Evolutionary conservation across 2,797 vertebrate species (phyloP).

Genomic region (Molossus molossus): DNA sequence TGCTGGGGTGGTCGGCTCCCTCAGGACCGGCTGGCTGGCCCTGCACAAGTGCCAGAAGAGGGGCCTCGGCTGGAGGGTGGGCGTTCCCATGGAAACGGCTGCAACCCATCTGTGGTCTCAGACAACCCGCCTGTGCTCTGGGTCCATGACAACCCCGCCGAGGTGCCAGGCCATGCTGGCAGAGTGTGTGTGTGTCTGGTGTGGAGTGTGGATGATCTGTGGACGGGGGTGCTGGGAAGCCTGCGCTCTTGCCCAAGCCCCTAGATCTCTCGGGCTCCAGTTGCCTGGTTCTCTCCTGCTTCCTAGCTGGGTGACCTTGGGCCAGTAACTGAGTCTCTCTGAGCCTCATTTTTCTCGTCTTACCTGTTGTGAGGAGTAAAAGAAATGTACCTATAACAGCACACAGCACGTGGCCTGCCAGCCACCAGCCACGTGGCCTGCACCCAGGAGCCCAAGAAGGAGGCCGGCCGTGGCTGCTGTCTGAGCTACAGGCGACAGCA

Average conservation of each 20-base stretch:
- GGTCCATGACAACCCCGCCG: constrained; percentile 88
- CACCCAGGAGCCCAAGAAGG: neutral
- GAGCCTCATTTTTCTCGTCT: neutral
- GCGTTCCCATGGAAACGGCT: constrained; percentile 91
- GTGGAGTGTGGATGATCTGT: constrained; percentile 86
- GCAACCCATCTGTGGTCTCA: constrained; percentile 92
- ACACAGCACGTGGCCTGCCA: neutral
- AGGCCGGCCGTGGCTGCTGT: neutral
- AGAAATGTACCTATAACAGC: rapidly evolving
- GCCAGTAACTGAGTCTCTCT: neutral
- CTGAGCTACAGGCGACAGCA: neutral
- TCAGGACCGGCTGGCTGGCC: neutral
- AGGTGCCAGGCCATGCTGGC: constrained; percentile 90
- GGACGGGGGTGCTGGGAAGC: constrained; percentile 59
- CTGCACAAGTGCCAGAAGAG: constrained; percentile 81
- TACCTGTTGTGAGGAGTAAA: neutral
- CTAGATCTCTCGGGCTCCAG: neutral
- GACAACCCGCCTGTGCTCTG: constrained; percentile 91
- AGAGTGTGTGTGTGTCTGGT: constrained; percentile 80
- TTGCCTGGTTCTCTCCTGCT: neutral
- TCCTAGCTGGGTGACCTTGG: neutral
- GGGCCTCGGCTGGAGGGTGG: constrained; percentile 88
- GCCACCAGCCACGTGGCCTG: neutral
- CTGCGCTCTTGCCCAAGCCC: neutral
- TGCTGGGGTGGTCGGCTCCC: neutral